Conservation (phyloP, 64 coral and sea anemone species). For the Dendrophyllia cribrosa region DNA sequence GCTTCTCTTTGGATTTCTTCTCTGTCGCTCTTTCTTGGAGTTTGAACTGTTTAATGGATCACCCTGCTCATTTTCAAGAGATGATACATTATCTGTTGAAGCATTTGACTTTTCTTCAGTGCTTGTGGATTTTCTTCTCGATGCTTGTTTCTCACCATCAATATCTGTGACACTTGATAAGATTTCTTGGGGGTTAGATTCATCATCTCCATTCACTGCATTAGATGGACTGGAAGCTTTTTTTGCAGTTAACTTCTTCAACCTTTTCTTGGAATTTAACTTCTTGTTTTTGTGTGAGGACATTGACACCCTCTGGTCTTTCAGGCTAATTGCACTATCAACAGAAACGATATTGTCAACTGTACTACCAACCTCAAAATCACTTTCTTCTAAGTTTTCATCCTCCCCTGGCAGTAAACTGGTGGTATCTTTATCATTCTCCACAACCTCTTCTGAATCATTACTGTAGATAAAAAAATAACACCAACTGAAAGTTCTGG, state of each 20-base stretch:
- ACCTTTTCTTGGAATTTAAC: slow-evolving; percentile 9
- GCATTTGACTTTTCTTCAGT: not conserved
- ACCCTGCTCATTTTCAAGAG: not conserved
- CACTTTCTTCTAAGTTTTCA: slow-evolving; percentile 14
- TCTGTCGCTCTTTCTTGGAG: not conserved
- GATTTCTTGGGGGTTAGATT: not conserved
- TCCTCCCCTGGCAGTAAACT: not conserved
- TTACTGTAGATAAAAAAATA: not conserved
- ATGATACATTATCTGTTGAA: not conserved
- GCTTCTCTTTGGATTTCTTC: not conserved
- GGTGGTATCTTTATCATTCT: not conserved
- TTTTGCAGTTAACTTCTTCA: not conserved
- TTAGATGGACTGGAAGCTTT: not conserved
- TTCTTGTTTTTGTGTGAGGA: not conserved
- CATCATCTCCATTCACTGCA: not conserved
- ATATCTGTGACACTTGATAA: not conserved
- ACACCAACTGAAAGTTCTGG: not conserved
- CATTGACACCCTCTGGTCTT: not conserved
- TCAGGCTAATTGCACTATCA: not conserved
- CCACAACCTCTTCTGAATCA: not conserved
- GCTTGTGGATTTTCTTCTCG: not conserved
- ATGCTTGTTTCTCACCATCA: not conserved
- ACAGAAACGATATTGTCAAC: not conserved
- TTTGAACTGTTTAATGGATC: too few relatives aligned
- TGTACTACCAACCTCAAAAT: not conserved